These are phyloP conservation scores for Formica aserva DNA, from an alignment of 2,888 invertebrate species.

Conservation along the genomic window DNA sequence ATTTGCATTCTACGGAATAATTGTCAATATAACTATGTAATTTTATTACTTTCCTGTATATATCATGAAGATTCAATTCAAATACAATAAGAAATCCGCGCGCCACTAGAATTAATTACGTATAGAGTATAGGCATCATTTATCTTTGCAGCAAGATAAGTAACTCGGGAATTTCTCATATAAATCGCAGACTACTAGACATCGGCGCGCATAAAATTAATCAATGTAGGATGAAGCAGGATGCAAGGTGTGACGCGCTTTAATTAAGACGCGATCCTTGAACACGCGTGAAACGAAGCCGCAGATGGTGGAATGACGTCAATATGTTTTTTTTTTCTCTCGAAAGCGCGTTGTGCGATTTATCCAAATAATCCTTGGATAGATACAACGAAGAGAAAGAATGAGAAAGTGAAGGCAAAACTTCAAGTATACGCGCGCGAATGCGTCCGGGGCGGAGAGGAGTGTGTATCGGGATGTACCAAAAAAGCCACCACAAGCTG, in stretches of 20 bases:
- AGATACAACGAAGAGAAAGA: background rate
- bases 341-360: conserved; percentile 7
- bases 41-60: background rate
- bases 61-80: background rate
- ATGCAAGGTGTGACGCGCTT: background rate
- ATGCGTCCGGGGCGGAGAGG: background rate
- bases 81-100: background rate
- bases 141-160: conserved; percentile 5
- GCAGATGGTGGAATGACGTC: conserved; percentile 33
- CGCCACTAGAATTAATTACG: background rate
- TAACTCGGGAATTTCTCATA: conserved; percentile 11
- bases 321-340: background rate
- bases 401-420: conserved; percentile 31
- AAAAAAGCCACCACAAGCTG: conserved; percentile 35
- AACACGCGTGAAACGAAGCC: background rate
- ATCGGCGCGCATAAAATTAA: background rate
- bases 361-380: conserved; percentile 24
- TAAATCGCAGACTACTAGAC: conserved; percentile 6
- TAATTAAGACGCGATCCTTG: conserved; percentile 42
- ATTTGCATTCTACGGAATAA: background rate
- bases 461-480: background rate
- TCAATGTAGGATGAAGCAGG: conserved; percentile 31
- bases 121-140: conserved; percentile 3
- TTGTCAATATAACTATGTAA: conserved; percentile 8
- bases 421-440: conserved; percentile 17